Conservation (phyloP, 1,140 invertebrate species). For the Antheraea mylitta region DNA sequence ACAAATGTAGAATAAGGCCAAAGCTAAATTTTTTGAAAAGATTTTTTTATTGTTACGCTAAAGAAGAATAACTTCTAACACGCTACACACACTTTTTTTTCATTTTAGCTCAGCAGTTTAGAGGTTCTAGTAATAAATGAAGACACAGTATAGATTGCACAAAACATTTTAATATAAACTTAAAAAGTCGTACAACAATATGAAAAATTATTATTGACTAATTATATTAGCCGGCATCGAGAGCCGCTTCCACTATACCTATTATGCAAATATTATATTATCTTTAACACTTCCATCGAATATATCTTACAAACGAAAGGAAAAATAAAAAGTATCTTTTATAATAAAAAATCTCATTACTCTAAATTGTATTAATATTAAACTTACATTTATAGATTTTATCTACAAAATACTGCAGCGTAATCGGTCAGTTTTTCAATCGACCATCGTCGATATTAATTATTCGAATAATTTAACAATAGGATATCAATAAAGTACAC, state of each 20-base stretch:
- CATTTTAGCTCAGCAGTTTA: too few species aligned
- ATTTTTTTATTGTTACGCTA: too few species aligned
- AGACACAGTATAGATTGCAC: constrained; percentile 78
- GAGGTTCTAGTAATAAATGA: constrained; percentile 17
- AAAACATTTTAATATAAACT: constrained; percentile 91
- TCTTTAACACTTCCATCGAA: constrained; percentile 78
- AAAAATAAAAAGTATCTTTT: constrained; percentile 73
- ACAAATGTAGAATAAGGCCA: too few species aligned
- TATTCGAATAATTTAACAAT: constrained; percentile 67
- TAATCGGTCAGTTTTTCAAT: constrained; percentile 68
- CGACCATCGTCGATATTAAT: constrained; percentile 40
- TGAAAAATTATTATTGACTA: constrained; percentile 87
- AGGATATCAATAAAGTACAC: constrained; percentile 68
- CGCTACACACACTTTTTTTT: too few species aligned
- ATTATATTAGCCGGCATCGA: constrained; percentile 84
- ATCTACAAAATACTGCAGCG: constrained; percentile 77
- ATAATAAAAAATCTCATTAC: constrained; percentile 78
- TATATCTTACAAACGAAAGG: constrained; percentile 78
- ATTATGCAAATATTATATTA: constrained; percentile 78
- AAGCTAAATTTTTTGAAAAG: too few species aligned
- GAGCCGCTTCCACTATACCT: constrained; percentile 82
- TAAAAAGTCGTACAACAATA: constrained; percentile 90
- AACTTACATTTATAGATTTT: constrained; percentile 75
- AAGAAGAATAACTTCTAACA: too few species aligned
- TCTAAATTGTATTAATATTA: constrained; percentile 73